Evolutionary conservation across 2,888 invertebrate species (phyloP).

Genomic region (Sceliomorpha sp.): DNA sequence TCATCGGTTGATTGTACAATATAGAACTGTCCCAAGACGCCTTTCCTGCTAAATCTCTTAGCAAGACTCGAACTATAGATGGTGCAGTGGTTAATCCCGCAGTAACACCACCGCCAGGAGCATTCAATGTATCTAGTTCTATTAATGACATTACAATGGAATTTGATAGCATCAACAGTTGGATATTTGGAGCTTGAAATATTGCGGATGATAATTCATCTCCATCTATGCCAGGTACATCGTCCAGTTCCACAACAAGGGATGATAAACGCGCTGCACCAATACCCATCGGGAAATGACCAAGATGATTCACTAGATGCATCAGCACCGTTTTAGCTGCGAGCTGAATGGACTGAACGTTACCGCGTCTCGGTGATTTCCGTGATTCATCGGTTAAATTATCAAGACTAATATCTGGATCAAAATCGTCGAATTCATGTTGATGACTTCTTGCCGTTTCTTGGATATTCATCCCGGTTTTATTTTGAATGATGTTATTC

Average conservation of each 20-base stretch:
- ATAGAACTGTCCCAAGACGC: constrained; percentile 98
- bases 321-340: constrained; percentile 86
- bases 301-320: constrained; percentile 94
- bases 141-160: constrained; percentile 92
- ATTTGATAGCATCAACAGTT: constrained; percentile 91
- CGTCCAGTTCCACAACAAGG: constrained; percentile 95
- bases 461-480: constrained; percentile 59
- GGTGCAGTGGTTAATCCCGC: constrained; percentile 76
- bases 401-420: constrained; percentile 87
- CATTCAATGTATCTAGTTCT: constrained; percentile 91
- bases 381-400: constrained; percentile 83
- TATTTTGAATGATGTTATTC: constrained; percentile 75
- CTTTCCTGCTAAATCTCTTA: constrained; percentile 95
- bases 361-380: constrained; percentile 72
- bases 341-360: constrained; percentile 82
- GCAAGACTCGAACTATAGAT: constrained; percentile 87
- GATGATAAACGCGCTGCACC: constrained; percentile 94
- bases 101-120: constrained; percentile 89
- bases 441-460: constrained; percentile 62
- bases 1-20: constrained; percentile 87
- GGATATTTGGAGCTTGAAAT: constrained; percentile 91
- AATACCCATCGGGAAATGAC: constrained; percentile 96
- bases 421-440: constrained; percentile 83
- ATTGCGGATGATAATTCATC: constrained; percentile 91
- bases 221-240: constrained; percentile 86